Evolutionary conservation across 2,888 invertebrate species (phyloP), one percentile per base, ranked within the genome.

Genomic region (Agrenia bidenticulata): DNA sequence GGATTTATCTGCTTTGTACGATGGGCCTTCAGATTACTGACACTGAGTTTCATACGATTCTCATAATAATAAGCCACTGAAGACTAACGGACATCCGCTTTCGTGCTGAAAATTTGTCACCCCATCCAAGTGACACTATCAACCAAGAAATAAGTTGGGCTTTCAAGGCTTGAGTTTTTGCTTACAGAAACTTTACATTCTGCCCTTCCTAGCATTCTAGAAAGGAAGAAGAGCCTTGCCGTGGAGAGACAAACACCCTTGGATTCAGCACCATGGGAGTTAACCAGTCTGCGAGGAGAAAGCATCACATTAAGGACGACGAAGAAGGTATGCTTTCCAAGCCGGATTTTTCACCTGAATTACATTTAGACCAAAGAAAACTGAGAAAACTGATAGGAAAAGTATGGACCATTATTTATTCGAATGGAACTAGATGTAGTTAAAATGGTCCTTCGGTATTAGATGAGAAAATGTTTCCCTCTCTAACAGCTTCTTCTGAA

Each of bases 241-340:
- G 9, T n/a, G n/a, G n/a, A n/a, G n/a, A n/a, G n/a, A n/a, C n/a
- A n/a, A n/a, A n/a, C n/a, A n/a, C n/a, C n/a, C 27, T 24, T 54
- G 54, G 26, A 24, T 26, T 24, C 15, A 21, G 21, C 55, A 41
- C 62, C 39, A 83, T 83, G 83, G 83, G 83, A 70, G 82, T 81
- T 73, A 81, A 81, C 77, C 83, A 83, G 76, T 82, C 83, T 42
- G 79, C 80, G 39, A 66, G 78, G 81, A 69, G 78, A 79, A 70
- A 82, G 81, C 75, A 80, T 71, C 72, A 76, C 70, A 73, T 73
- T 67, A 69, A 69, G 63, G 71, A 74, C 57, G 76, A 75, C 60
- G 82, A 83, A 69, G 82, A 83, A 79, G 83, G 83, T 82, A 77
- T 19, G 54, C 26, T 23, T 32, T 27, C 19, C 21, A 23, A 15